Base-by-base conservation (phyloP, 2,888 invertebrate genomes). In the Dione vanillae region DNA sequence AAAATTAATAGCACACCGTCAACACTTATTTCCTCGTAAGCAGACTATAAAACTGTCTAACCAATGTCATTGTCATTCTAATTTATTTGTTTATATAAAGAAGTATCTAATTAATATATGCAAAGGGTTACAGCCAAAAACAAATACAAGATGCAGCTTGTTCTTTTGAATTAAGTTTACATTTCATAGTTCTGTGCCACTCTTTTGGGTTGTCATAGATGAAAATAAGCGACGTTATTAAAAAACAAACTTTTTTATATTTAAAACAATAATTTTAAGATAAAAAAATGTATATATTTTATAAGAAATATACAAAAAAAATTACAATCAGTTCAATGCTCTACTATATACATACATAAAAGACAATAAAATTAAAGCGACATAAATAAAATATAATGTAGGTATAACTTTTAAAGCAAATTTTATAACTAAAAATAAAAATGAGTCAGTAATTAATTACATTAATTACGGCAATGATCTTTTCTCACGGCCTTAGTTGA, bases 41-140 rank as follows among this genome's bases (percentile, higher is more conserved):
- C 82, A 81, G 82, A 80, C 80, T 81, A 81, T 87, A 83, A 86
- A 82, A 85, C 80, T 80, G 80, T 82, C 82, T 80, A 71, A 71
- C 67, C 49, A 70, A 56, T 49, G 27, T 73, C 80, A 84, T 91
- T 90, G 84, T 89, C 77, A 91, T 89, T 89, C 40, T 85, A 89
- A 91, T 91, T 82, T 83, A 83, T 85, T 85, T 87, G 83, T 85
- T 86, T 88, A 16, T 27, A 12, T 61, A 35, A 35, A 41, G 83
- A 84, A 82, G 56, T 80, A 87, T 88, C 82, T 85, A 85, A 89
- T 90, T 87, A 64, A 86, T 74, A 47, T 47, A 75, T 58, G 76
- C 69, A 70, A 78, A 75, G 82, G 85, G 83, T 79, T 41, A 69
- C 43, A 35, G 12, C 40, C 20, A 47, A 56, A 65, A 20, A 62